Percentiles rank a stretch among this genome's conserved stretches.
These are phyloP conservation scores for Vidua macroura DNA, from an alignment of 2,113 vertebrate species.

Conservation along the genomic window DNA sequence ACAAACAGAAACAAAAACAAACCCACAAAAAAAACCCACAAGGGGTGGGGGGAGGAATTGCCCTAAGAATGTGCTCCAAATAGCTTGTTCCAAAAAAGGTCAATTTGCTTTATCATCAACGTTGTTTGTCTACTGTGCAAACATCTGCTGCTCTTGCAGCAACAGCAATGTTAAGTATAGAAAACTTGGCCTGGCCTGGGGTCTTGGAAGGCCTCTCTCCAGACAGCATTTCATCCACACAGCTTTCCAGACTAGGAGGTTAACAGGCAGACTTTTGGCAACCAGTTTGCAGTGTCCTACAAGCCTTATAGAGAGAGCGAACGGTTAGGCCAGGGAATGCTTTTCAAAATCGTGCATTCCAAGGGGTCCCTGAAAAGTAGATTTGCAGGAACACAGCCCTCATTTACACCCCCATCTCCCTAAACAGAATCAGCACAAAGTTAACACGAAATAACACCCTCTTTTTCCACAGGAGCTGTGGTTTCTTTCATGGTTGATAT, in stretches of 20 bases:
- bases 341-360: not conserved
- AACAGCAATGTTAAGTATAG: not conserved
- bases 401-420: not conserved
- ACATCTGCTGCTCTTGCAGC: slow-evolving; percentile 44
- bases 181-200: not conserved
- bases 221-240: not conserved
- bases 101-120: slow-evolving; percentile 39
- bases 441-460: not conserved
- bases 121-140: slow-evolving; percentile 44
- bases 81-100: slow-evolving; percentile 19
- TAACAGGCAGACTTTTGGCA: not conserved
- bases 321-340: not conserved
- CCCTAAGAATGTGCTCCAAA: slow-evolving; percentile 4
- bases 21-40: no score
- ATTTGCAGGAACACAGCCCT: not conserved
- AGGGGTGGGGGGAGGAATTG: not conserved
- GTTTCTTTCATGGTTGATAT: not conserved
- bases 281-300: not conserved
- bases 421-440: not conserved
- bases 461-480: not conserved
- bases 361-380: not conserved
- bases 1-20: no score
- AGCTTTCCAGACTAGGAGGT: not conserved
- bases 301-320: not conserved
- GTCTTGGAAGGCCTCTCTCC: not conserved